phyloP scores from a whole-genome alignment of 2,797 vertebrate species.

The Mus minutoides region DNA sequence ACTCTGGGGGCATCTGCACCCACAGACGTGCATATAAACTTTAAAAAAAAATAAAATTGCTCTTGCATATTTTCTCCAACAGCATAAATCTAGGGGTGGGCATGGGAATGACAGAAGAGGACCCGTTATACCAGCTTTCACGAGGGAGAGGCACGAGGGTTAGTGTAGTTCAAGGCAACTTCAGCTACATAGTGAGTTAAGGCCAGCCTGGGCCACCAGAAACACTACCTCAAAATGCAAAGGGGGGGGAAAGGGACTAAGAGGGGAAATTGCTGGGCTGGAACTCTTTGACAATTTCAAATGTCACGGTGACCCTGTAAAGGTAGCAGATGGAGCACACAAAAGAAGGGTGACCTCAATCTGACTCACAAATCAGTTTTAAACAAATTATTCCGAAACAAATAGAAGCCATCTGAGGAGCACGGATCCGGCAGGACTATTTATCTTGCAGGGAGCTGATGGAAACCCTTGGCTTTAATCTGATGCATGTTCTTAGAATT shows the following conservation, averaged over 20 bases:
- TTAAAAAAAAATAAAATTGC: neutral
- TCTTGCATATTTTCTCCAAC: slow-evolving; percentile 14
- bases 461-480: neutral
- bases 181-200: neutral
- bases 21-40: neutral
- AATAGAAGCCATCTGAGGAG: slow-evolving; percentile 47
- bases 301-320: slow-evolving; percentile 72
- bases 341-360: slow-evolving; percentile 26
- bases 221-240: neutral
- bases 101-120: neutral
- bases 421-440: slow-evolving; percentile 32
- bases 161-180: neutral
- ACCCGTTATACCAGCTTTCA: no score
- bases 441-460: slow-evolving; percentile 22
- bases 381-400: slow-evolving; percentile 60
- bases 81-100: neutral
- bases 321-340: slow-evolving; percentile 59
- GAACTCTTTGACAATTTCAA: slow-evolving; percentile 62
- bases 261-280: slow-evolving; percentile 47
- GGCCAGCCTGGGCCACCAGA: neutral
- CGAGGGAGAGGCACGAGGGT: neutral
- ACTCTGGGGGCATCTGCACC: neutral
- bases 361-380: slow-evolving; percentile 57
- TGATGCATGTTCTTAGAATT: neutral
- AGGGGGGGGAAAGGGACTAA: neutral